Conservation (phyloP, 1,140 invertebrate species). For the Parapsyche elsis region DNA sequence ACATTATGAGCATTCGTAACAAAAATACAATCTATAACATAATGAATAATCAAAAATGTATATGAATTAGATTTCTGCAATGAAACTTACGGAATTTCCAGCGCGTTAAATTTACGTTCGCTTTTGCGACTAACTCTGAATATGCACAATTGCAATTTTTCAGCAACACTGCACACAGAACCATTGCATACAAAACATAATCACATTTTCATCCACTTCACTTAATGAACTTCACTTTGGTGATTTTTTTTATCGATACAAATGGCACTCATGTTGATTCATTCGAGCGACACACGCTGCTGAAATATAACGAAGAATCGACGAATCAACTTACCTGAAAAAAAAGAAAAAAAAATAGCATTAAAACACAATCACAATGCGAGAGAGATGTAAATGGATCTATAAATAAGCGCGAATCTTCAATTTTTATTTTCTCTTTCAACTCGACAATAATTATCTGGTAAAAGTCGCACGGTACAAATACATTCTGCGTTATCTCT, state of each 20-base stretch:
- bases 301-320: background rate
- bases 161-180: no score
- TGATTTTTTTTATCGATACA: background rate
- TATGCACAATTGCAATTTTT: no score
- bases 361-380: background rate
- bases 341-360: slow-evolving; percentile 17
- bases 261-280: background rate
- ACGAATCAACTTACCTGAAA: slow-evolving; percentile 19
- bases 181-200: no score
- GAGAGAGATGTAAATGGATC: background rate
- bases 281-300: background rate
- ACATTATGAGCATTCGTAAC: no score
- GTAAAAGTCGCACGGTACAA: slow-evolving; percentile 5
- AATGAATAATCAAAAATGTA: no score
- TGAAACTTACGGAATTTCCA: no score
- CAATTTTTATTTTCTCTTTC: background rate
- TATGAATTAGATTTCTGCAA: no score
- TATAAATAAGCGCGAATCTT: slow-evolving; percentile 1
- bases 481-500: slow-evolving; percentile 3
- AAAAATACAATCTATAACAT: no score
- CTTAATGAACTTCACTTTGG: no score
- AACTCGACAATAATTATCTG: slow-evolving; percentile 5
- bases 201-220: no score
- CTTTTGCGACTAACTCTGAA: no score
- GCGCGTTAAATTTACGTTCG: no score